Percentiles rank a stretch among this genome's conserved stretches.
phyloP scores from a whole-genome alignment of 2,797 vertebrate species.

The Typhlichthys subterraneus region DNA sequence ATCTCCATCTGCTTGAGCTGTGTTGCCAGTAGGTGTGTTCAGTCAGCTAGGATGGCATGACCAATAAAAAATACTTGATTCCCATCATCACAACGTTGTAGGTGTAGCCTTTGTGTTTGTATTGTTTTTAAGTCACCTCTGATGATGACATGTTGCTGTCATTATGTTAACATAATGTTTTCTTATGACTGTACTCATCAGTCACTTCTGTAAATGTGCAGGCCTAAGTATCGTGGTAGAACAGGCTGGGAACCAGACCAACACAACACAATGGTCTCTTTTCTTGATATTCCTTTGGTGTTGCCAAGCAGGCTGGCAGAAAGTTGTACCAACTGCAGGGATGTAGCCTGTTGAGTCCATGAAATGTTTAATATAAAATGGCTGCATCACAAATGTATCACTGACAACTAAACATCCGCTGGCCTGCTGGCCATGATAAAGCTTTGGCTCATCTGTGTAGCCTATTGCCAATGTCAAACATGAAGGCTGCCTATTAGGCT shows the following conservation, averaged over 20 bases:
- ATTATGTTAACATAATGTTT: no score
- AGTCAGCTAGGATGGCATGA: conserved; percentile 56
- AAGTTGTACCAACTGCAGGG: conserved; percentile 15
- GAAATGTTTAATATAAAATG: no score
- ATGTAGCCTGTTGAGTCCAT: conserved; percentile 35
- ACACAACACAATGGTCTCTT: conserved; percentile 2
- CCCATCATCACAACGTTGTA: conserved; percentile 26
- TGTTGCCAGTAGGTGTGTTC: conserved; percentile 6
- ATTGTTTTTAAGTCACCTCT: no score
- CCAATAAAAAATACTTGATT: conserved; percentile 68
- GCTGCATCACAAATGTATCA: conserved; percentile 54
- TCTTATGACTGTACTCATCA: no score
- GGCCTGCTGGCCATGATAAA: not conserved
- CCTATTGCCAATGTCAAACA: no score
- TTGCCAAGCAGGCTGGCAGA: conserved; percentile 8
- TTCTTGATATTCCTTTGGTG: conserved; percentile 9
- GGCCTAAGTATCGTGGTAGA: no score
- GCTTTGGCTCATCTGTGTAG: no score
- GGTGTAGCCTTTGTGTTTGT: not conserved
- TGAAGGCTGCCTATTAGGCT: no score
- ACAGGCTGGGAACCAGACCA: no score
- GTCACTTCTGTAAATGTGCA: no score
- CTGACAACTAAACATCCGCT: conserved; percentile 44
- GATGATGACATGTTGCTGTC: no score
- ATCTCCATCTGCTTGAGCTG: conserved; percentile 46